These are phyloP conservation scores for Branchipolynoe longqiensis DNA, from an alignment of 2,888 invertebrate genomes.

Conservation along the genomic window DNA sequence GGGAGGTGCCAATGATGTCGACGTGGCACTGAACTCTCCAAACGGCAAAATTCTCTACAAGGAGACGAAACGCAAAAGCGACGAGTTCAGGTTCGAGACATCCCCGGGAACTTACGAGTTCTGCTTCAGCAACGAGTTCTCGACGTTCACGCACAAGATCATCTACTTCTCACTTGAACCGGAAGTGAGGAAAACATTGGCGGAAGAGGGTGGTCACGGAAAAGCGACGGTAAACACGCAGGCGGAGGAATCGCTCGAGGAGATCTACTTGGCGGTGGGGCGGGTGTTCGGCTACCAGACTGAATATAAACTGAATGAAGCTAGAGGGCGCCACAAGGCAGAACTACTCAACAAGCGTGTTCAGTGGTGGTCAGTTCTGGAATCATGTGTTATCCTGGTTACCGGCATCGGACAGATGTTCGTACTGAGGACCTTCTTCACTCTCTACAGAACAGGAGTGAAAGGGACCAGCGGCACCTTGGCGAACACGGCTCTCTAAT, in stretches of 20 bases:
- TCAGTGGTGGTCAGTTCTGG: constrained; percentile 75
- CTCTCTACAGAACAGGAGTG: no score
- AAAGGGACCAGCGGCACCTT: not conserved
- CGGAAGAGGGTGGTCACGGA: constrained; percentile 74
- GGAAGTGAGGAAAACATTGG: constrained; percentile 71
- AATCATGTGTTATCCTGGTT: constrained; percentile 74
- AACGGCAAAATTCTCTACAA: constrained; percentile 76
- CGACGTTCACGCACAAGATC: constrained; percentile 76
- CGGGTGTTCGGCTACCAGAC: constrained; percentile 69
- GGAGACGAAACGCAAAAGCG: constrained; percentile 68
- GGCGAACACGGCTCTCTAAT: not conserved
- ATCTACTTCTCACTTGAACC: constrained; percentile 76
- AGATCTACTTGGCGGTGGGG: constrained; percentile 61
- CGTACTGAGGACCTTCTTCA: constrained; percentile 77
- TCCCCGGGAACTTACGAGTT: constrained; percentile 76
- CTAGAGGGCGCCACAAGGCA: constrained; percentile 76
- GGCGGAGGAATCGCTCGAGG: constrained; percentile 65
- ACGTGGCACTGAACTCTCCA: constrained; percentile 75
- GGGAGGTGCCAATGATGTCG: constrained; percentile 79
- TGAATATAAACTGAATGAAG: constrained; percentile 76
- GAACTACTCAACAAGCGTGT: constrained; percentile 74
- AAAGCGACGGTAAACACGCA: constrained; percentile 71
- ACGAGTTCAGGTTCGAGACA: constrained; percentile 72
- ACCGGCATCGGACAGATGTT: constrained; percentile 78
- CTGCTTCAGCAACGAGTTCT: constrained; percentile 78